Evolutionary conservation across 2,797 vertebrate species (phyloP).

Genomic region (Neopelma chrysocephalum): DNA sequence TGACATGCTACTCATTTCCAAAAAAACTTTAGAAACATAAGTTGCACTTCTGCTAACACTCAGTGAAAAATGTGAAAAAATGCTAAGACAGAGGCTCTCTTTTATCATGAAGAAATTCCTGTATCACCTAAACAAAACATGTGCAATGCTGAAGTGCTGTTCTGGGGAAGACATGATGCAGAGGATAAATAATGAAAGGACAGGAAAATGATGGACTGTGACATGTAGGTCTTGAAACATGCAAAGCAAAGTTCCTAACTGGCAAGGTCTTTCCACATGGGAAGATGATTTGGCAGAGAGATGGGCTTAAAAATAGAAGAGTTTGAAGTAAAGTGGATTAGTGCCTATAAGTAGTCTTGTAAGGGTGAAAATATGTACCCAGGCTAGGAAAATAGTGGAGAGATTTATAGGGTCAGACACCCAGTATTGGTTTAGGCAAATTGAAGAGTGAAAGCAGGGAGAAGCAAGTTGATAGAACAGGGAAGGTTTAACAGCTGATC

Average conservation of each 20-base stretch:
- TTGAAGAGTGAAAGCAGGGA: neutral
- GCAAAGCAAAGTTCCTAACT: neutral
- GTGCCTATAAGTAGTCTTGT: neutral
- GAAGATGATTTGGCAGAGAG: neutral
- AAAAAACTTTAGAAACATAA: neutral
- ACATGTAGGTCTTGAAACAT: neutral
- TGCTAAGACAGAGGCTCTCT: neutral
- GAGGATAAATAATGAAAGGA: neutral
- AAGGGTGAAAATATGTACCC: neutral
- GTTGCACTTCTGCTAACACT: neutral
- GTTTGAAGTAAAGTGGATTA: neutral
- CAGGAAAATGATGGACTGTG: neutral
- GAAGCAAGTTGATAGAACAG: neutral
- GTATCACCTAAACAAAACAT: neutral
- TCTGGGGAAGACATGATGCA: neutral
- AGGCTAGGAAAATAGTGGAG: neutral
- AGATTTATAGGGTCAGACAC: neutral
- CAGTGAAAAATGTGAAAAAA: neutral
- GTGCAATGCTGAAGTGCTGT: neutral
- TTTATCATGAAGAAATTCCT: neutral
- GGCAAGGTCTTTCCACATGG: neutral
- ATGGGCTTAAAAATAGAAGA: neutral
- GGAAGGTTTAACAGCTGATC: neutral
- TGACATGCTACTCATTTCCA: neutral
- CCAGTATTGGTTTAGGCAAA: neutral